Base-by-base conservation (phyloP, 2,797 vertebrate genomes). In the Serranus cabrilla region DNA sequence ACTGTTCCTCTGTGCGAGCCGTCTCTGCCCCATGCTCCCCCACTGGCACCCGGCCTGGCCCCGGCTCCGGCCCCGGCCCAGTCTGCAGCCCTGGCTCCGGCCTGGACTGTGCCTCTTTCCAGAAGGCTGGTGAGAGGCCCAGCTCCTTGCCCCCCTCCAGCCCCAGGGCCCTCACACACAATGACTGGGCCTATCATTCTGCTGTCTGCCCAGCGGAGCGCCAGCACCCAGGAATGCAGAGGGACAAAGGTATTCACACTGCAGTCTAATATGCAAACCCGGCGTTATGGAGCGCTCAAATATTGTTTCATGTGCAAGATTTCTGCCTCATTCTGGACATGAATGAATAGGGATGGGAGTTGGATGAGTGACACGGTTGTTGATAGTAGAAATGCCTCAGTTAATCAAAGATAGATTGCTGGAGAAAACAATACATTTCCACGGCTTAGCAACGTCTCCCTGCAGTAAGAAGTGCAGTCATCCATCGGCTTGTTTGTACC, bases 61-160 rank as follows among this genome's bases (percentile, higher is more conserved):
- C 34, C 34, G 34, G 34, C 34, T 34, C 88, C 47, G 72, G 83
- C 58, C 37, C 86, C 40, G 77, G 86, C 69, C 82, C 85, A 20
- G 72, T 71, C 73, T 73, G 86, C 40, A 74, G 81, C 79, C 75
- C 89, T 20, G 89, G 89, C 73, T 57, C 80, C 1, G 85, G 73
- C 71, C 76, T 80, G 77, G 90, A 91, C 80, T 83, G 74, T 42
- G 89, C 86, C 68, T 66, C 92, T 49, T 46, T 86, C 80, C 92
- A 92, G 87, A 94, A 89, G 88, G 85, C 81, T 54, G 83, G 71
- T 59, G 88, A 89, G 84, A 92, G 92, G 92, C 91, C 94, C 90
- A 93, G 84, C 91, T 95, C 94, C 78, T 91, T 93, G 85, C 91
- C 93, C 87, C 88, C 93, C 68, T 92, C 91, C 82, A 94, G 92